phyloP scores from a whole-genome alignment of 1,140 invertebrate genomes.

The Diorhabda carinulata region DNA sequence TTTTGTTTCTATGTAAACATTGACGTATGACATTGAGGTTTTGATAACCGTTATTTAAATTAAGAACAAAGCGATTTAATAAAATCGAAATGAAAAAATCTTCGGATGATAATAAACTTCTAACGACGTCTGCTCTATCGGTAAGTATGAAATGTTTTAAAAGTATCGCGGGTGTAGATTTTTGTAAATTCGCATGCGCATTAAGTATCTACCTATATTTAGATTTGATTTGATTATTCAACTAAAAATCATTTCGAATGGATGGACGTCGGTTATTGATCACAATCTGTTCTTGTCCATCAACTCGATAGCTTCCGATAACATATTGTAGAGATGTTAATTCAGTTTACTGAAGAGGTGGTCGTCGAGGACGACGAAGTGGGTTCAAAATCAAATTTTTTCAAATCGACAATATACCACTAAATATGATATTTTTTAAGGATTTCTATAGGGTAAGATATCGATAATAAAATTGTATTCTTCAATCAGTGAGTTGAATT shows the following conservation, averaged over 20 bases:
- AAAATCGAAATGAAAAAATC: no score
- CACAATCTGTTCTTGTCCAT: background rate
- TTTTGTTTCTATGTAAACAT: no score
- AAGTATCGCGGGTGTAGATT: no score
- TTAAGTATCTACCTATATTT: background rate
- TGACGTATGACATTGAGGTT: no score
- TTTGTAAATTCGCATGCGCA: no score
- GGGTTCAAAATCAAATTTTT: background rate
- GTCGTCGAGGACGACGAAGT: background rate
- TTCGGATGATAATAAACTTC: no score
- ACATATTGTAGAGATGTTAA: background rate
- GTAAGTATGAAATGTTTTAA: no score
- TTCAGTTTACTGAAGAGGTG: background rate
- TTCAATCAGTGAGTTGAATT: background rate
- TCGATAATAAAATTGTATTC: background rate
- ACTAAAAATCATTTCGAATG: background rate
- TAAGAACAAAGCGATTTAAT: no score
- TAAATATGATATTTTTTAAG: background rate
- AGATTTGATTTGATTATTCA: slow-evolving; percentile 3
- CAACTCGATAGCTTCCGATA: background rate
- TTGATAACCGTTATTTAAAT: no score
- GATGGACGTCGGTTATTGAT: background rate
- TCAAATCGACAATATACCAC: background rate
- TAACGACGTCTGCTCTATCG: no score
- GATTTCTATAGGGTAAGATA: background rate